Base-by-base conservation (phyloP, 2,888 invertebrate genomes). In the Carterocephalus palaemon region DNA sequence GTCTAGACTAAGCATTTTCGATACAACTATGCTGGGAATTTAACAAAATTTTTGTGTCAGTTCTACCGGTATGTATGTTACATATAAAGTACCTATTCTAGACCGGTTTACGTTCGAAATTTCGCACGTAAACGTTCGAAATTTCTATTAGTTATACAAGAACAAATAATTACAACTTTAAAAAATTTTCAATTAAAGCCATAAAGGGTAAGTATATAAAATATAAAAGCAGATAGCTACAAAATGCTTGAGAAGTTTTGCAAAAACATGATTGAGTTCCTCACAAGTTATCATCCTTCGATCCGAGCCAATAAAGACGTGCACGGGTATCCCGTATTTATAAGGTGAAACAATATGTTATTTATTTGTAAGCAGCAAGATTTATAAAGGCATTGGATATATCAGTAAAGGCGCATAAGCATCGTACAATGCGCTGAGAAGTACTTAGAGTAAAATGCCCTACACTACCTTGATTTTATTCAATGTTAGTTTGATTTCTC, bases 291-390 rank as follows among this genome's bases (percentile, higher is more conserved):
- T 67, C 69, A 53, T 48, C 36, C 46, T 9, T 42, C 42, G 42
- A 50, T 56, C 51, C 54, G 54, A 47, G 61, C 60, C 58, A 71
- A 75, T 75, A 67, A 75, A 79, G 77, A 75, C 72, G 57, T 62
- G 58, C 62, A 53, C 64, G 48, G 48, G 52, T 56, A 55, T 63
- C 63, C 57, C 53, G 63, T 65, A 74, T 76, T 77, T 75, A 77
- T 75, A 72, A 76, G 60, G 63, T 60, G 62, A 64, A 74, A 75
- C 68, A 72, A 72, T 70, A 67, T 72, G 45, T 45, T 37, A 62
- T 69, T 67, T 66, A 69, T 69, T 67, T 66, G 69, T 63, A 67
- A 67, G 65, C 66, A 62, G 60, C 53, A 66, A 75, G 79, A 81
- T 81, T 81, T 81, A 80, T 75, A 67, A 62, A 60, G 65, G 64